phyloP scores from a whole-genome alignment of 1,140 invertebrate genomes.

The Portunus trituberculatus region DNA sequence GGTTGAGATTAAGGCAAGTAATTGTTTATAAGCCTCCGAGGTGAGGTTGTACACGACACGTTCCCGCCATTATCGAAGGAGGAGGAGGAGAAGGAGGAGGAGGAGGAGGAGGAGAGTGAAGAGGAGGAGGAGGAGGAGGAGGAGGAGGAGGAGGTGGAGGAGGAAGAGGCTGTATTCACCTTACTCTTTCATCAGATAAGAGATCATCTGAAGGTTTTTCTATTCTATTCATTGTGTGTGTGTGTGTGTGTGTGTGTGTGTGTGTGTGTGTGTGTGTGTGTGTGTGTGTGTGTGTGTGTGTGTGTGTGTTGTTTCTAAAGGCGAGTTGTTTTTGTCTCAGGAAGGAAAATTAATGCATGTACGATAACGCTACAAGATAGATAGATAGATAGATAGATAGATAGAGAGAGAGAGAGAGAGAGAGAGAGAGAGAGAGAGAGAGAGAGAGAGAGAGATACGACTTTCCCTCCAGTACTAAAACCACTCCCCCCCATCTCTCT shows the following conservation, averaged over 20 bases:
- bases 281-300: background rate
- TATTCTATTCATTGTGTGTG: background rate
- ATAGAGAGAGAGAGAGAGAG: background rate
- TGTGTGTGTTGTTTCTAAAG: background rate
- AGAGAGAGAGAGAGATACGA: too few species aligned
- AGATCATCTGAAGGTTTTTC: too few species aligned
- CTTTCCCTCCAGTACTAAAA: too few species aligned
- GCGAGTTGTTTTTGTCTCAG: background rate
- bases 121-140: background rate
- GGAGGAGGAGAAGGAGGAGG: background rate
- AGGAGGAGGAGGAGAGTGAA: background rate
- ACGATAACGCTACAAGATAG: background rate
- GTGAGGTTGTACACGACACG: background rate
- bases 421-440: too few species aligned
- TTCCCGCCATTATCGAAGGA: background rate
- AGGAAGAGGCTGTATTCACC: background rate
- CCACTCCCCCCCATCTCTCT: too few species aligned
- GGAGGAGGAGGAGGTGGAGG: background rate
- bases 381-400: conserved; percentile 20
- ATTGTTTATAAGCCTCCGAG: background rate
- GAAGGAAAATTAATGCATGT: background rate
- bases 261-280: conserved; percentile 7
- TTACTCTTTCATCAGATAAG: background rate
- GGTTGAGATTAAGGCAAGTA: background rate
- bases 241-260: conserved; percentile 13